Percentiles rank a stretch among this genome's conserved stretches.
phyloP scores from a whole-genome alignment of 2,888 invertebrate genomes.

The Fragum whitleyi region DNA sequence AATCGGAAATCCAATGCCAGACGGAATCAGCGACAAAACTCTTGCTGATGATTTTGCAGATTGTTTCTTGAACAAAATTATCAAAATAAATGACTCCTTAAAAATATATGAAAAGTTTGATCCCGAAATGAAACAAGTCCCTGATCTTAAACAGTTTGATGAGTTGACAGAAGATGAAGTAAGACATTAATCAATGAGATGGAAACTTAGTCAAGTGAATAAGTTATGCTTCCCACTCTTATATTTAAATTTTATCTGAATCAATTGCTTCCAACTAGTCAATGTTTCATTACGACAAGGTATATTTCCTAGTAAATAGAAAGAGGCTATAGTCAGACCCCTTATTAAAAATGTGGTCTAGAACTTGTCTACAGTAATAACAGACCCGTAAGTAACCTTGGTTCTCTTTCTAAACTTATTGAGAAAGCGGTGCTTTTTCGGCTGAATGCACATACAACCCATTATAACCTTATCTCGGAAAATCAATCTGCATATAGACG shows the following conservation, averaged over 20 bases:
- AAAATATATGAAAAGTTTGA: conserved; percentile 20
- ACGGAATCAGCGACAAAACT: conserved; percentile 8
- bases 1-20: conserved; percentile 45
- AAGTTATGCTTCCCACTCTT: conserved; percentile 37
- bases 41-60: conserved; percentile 47
- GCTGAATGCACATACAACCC: too few species aligned
- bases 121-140: conserved; percentile 31
- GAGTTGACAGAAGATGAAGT: conserved; percentile 33
- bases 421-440: too few species aligned
- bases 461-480: too few species aligned
- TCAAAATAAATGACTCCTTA: conserved; percentile 40
- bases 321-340: conserved; percentile 41
- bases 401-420: too few species aligned
- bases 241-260: conserved; percentile 4
- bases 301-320: conserved; percentile 51
- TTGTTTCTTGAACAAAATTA: conserved; percentile 46
- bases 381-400: too few species aligned
- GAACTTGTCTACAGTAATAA: too few species aligned
- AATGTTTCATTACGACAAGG: conserved; percentile 30
- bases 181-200: conserved; percentile 35
- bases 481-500: conserved; percentile 43
- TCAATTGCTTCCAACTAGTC: conserved; percentile 31
- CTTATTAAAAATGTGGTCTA: conserved; percentile 55
- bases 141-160: conserved; percentile 6
- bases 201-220: conserved; percentile 32